Conservation (phyloP, 2,113 vertebrate genomes). For the Bubalus kerabau region DNA sequence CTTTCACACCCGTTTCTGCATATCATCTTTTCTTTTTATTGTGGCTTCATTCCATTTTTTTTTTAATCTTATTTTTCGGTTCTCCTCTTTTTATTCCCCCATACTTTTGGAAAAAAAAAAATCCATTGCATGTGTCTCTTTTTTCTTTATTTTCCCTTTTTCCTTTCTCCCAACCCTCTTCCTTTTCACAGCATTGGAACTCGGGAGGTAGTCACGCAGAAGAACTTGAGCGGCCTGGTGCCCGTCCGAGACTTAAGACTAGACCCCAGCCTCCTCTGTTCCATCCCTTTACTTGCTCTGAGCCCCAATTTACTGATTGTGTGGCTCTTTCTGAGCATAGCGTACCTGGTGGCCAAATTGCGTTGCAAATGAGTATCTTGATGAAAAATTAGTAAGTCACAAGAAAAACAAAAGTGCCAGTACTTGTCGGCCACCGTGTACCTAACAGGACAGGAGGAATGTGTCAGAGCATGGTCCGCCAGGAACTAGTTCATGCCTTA, state of each 20-base stretch:
- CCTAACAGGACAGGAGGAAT: constrained; percentile 80
- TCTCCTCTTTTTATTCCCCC: constrained; percentile 47
- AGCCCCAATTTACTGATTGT: constrained; percentile 98
- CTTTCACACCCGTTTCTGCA: constrained; percentile 71
- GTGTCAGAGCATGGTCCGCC: constrained; percentile 81
- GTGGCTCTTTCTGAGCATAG: constrained; percentile 97
- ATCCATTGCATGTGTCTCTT: constrained; percentile 77
- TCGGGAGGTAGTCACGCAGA: constrained; percentile 98
- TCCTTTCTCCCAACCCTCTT: constrained; percentile 80
- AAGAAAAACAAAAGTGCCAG: constrained; percentile 75
- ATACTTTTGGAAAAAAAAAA: constrained; percentile 57
- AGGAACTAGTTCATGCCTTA: constrained; percentile 85
- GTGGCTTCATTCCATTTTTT: constrained; percentile 67
- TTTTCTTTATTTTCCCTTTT: constrained; percentile 50
- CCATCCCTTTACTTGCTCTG: constrained; percentile 95
- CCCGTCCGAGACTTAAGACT: constrained; percentile 96
- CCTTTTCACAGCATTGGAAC: constrained; percentile 97
- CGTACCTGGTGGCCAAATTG: constrained; percentile 94
- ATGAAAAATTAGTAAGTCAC: constrained; percentile 61
- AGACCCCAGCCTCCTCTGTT: constrained; percentile 98
- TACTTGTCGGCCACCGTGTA: constrained; percentile 76
- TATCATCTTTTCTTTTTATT: constrained; percentile 75
- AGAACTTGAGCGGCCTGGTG: constrained; percentile 98
- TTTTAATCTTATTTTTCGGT: constrained; percentile 41
- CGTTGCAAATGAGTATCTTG: constrained; percentile 91